Base-by-base conservation (phyloP, 2,797 vertebrate genomes). In the Enteromius treurensis region DNA sequence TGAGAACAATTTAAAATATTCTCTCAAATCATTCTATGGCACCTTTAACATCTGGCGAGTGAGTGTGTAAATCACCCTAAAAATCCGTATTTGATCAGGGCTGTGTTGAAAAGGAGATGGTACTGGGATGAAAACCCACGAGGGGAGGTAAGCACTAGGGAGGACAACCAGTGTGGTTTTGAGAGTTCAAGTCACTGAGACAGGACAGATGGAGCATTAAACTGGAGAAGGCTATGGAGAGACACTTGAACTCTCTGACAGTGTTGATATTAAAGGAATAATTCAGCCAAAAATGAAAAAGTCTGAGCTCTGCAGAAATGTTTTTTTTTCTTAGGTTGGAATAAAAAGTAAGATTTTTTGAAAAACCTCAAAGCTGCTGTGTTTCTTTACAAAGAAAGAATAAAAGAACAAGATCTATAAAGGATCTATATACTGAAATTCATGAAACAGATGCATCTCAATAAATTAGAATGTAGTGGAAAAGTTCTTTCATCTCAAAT, bases 81-180 rank as follows among this genome's bases (percentile, higher is more conserved):
- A 88, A 78, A 49, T 83, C 32, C n/a, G 79, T 79, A 81, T 76
- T 83, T 81, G 74, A 85, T 86, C 82, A 19, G 47, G 49, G 34
- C n/a, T 11, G 21, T 34, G 74, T 62, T 87, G 37, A 86, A 86
- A 85, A 86, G 79, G 69, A 86, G 64, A 87, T 77, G 7, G n/a
- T 74, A 47, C 11, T 68, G 21, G 3, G 77, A 42, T 21, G 21
- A 74, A 37, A 67, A 81, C 21, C 32, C 67, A 45, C 13, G 34
- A 69, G 60, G 9, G 15, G 26, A 3, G n/a, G 10, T 55, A 42
- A 67, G 80, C 60, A 42, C 40, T 23, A 15, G 32, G 21, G 65
- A 73, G 26, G 5, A 76, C 26, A 65, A 77, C 40, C 23, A 45
- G 37, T 58, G 71, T n/a, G 37, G 10, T n/a, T 37, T 75, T 40